Percentiles rank a stretch among this genome's conserved stretches.
Conservation (phyloP, 1,140 invertebrate genomes). For the Luehdorfia chinensis region DNA sequence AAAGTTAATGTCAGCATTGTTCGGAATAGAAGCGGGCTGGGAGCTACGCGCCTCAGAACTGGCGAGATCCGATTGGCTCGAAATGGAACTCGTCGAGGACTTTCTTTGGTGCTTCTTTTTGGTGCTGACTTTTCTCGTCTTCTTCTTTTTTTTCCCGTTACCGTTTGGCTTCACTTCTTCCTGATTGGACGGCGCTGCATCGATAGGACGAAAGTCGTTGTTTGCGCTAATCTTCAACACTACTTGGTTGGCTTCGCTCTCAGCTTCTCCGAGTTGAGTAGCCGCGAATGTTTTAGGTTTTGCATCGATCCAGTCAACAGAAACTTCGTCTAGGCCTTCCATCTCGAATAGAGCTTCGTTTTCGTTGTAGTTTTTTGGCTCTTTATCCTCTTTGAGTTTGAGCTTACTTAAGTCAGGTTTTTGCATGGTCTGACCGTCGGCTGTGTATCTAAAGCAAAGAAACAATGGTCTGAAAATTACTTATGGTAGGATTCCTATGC, state of each 20-base stretch:
- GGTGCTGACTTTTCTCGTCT: slow-evolving; percentile 86
- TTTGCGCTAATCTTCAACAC: slow-evolving; percentile 77
- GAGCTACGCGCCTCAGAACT: slow-evolving; percentile 50
- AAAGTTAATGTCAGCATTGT: slow-evolving; percentile 77
- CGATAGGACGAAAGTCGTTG: slow-evolving; percentile 80
- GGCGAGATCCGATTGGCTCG: slow-evolving; percentile 70
- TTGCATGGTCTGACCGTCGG: slow-evolving; percentile 68
- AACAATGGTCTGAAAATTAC: too few species aligned
- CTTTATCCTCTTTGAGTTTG: slow-evolving; percentile 55
- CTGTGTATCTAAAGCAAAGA: slow-evolving; percentile 58
- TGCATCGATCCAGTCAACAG: slow-evolving; percentile 46
- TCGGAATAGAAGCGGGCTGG: slow-evolving; percentile 44
- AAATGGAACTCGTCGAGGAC: slow-evolving; percentile 77
- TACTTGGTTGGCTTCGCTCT: slow-evolving; percentile 65
- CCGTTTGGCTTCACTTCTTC: slow-evolving; percentile 64
- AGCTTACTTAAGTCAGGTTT: slow-evolving; percentile 69
- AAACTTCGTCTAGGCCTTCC: slow-evolving; percentile 79
- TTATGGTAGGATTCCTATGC: too few species aligned
- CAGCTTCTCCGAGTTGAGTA: slow-evolving; percentile 60
- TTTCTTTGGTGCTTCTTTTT: slow-evolving; percentile 87
- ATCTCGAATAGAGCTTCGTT: slow-evolving; percentile 82
- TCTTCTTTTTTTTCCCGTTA: slow-evolving; percentile 82
- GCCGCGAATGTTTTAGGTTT: slow-evolving; percentile 68
- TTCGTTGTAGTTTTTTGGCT: slow-evolving; percentile 62
- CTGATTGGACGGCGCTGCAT: slow-evolving; percentile 52